Base-by-base conservation (phyloP, 2,888 invertebrate genomes). In the Odontomyia ornata region DNA sequence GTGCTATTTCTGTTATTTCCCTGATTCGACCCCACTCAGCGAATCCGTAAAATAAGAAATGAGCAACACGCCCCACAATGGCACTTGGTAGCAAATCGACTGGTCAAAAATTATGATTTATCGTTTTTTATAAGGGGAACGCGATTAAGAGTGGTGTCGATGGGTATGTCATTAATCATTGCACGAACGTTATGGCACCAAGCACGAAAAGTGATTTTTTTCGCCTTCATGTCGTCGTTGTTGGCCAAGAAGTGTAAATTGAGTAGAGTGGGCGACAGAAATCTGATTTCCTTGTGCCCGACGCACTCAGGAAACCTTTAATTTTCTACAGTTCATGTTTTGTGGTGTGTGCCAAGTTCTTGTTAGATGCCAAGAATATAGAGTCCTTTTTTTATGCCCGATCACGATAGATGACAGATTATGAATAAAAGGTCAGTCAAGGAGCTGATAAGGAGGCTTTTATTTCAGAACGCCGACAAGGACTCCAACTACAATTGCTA, bases 141-240 rank as follows among this genome's bases (percentile, higher is more conserved):
- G 78, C 78, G 76, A 78, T 78, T 78, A 78, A 76, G 76, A 69
- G 78, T 71, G 72, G 78, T 78, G 78, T 78, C 78, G 78, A 78
- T 76, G 75, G 78, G 60, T n/a, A 69, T 52, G 64, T 72, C 78
- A 78, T 78, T 78, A 78, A 78, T 78, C 76, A 78, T 64, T n/a
- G 47, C 25, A 25, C n/a, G 47, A 23, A 25, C 71, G 11, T 28
- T 23, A 60, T 64, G 43, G 7, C 60, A 57, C 23, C 57, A 11
- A 57, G 57, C 71, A 71, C 71, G 71, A 56, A 73, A 73, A 73
- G 73, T 36, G 57, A 30, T 60, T 73, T 73, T 71, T 71, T 64
- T 64, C 28, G 36, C 36, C 36, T 36, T 36, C 36, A 36, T 36
- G 36, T 36, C 9, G 36, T 36, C 36, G 36, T 36, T 3, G 36